Base-by-base conservation (phyloP, 1,140 invertebrate genomes). In the Calephelis virginiensis region DNA sequence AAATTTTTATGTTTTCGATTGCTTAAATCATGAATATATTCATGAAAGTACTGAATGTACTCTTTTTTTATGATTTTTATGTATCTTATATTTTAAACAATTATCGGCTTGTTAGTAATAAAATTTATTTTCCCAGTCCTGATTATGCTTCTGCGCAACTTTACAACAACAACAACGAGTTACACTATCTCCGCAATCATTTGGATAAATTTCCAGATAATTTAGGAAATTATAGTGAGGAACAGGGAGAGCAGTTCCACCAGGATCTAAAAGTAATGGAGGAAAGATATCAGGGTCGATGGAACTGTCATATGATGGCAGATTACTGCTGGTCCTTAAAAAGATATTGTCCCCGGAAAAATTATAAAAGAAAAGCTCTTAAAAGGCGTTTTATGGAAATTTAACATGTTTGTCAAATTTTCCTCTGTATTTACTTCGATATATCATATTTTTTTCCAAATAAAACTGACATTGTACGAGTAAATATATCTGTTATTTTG, bases 121-220 rank as follows among this genome's bases (percentile, higher is more conserved):
- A n/a, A n/a, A n/a, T n/a, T n/a, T n/a, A n/a, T n/a, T n/a, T n/a
- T n/a, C n/a, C n/a, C n/a, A n/a, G n/a, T n/a, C n/a, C n/a, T n/a
- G n/a, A n/a, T n/a, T n/a, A n/a, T n/a, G n/a, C n/a, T n/a, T n/a
- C n/a, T n/a, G n/a, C n/a, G n/a, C n/a, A n/a, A n/a, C n/a, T n/a
- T n/a, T n/a, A n/a, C n/a, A n/a, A n/a, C n/a, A n/a, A n/a, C n/a
- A n/a, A n/a, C n/a, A n/a, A n/a, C n/a, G n/a, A 56, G 9, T 56
- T 56, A 56, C 53, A 56, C 28, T 56, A 56, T 56, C 17, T 37
- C 28, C 1, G 1, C 17, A 17, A 3, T 56, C 17, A 56, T 56
- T 56, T 56, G 53, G 53, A 56, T 56, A 56, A 56, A 56, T 56
- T 56, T 37, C 17, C 53, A 37, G 53, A 56, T 56, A 56, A 56